Conservation (phyloP, 2,888 invertebrate species). For the Dioctria rufipes region DNA sequence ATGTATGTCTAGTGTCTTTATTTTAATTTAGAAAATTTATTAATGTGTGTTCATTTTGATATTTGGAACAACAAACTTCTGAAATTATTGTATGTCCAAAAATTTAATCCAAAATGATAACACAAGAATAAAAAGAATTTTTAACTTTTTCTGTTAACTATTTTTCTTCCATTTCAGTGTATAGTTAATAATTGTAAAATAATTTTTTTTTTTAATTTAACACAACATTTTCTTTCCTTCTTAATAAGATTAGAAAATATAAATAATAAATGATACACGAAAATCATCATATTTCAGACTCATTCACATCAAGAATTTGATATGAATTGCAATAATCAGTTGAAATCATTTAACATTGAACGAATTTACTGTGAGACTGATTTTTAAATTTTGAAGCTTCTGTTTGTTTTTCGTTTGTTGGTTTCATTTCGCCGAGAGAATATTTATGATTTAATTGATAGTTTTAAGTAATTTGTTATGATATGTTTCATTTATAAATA, state of each 20-base stretch:
- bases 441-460: conserved; percentile 67
- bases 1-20: conserved; percentile 23
- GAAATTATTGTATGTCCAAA: not conserved
- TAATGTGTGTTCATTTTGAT: not conserved
- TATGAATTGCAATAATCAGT: conserved; percentile 55
- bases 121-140: too few relatives aligned
- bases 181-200: too few relatives aligned
- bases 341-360: conserved; percentile 53
- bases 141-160: not conserved
- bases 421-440: conserved; percentile 61
- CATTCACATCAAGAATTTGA: conserved; percentile 53
- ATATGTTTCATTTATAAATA: conserved; percentile 68
- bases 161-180: not conserved
- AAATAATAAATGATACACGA: conserved; percentile 24
- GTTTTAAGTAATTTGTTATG: conserved; percentile 68
- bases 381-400: conserved; percentile 61
- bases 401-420: conserved; percentile 56
- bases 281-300: conserved; percentile 54
- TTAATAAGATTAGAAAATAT: conserved; percentile 31
- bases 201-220: not conserved
- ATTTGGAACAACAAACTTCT: too few relatives aligned
- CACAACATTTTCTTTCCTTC: not conserved
- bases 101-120: not conserved
- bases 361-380: conserved; percentile 59
- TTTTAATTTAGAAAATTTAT: not conserved